Base-by-base conservation (phyloP, 2,797 vertebrate species). In the Spheniscus humboldti region DNA sequence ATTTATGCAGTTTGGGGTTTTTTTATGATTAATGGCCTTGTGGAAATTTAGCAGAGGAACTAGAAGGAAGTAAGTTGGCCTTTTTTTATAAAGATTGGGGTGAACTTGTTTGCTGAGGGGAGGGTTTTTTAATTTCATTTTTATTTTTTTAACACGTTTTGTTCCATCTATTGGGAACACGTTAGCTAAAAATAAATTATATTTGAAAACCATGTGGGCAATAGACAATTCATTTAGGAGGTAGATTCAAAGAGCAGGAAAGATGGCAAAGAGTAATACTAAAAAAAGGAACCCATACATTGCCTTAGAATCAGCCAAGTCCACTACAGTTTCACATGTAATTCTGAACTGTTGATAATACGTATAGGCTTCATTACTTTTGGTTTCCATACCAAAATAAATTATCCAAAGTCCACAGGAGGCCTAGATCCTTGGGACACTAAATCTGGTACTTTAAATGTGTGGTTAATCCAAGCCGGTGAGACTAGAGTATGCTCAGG, bases 101-200 rank as follows among this genome's bases (percentile, higher is more conserved):
- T 23, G 13, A 62, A 69, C 8, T 87, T 87, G 12, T 87, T 89
- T 87, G 50, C 62, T 6, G 7, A 84, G 62, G 68, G 83, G 43
- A 88, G 15, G 35, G 89, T 56, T 94, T 96, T 90, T 96, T 25
- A 47, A 76, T 91, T 93, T 94, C 0, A 13, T 81, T 90, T 90
- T 95, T 64, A 56, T 27, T 87, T 93, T 94, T 94, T 94, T 63
- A 81, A 62, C 27, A 45, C 8, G 8, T 63, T 86, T 94, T 75
- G 63, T 96, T 96, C 67, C 37, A 6, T 69, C 59, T 90, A 28
- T 77, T 35, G 52, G 90, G 94, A 95, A 72, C 80, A 56, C 13
- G 1, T 84, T 89, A 94, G 30, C 39, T 69, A 91, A 94, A 93
- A 93, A 87, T 79, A 89, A 95, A 82, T 85, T 89, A 31, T 71